Percentiles rank a stretch among this genome's conserved stretches.
Evolutionary conservation across 2,888 invertebrate genomes (phyloP).

Genomic region (Creontiades dilutus): DNA sequence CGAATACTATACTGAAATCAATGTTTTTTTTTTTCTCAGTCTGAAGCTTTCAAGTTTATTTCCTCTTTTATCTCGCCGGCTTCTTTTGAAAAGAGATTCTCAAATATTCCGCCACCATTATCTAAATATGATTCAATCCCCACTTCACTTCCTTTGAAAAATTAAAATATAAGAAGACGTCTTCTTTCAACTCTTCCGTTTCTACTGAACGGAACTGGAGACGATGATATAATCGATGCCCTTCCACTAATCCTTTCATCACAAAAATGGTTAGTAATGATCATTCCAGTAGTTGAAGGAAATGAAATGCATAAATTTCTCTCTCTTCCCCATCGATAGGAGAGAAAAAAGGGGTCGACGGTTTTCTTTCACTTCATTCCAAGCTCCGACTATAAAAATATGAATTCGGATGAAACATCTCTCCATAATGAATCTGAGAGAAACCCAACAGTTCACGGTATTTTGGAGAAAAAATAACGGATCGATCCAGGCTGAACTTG

Average conservation of each 20-base stretch:
- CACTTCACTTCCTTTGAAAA: not conserved
- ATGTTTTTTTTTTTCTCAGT: not conserved
- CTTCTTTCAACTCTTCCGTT: not conserved
- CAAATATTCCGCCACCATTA: not conserved
- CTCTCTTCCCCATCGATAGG: not conserved
- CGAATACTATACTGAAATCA: not conserved
- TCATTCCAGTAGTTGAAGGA: not conserved
- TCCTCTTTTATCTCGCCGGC: slow-evolving; percentile 1
- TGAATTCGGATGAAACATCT: not conserved
- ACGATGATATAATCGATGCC: slow-evolving; percentile 1
- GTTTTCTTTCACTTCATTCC: not conserved
- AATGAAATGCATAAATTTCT: not conserved
- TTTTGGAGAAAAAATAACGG: too few relatives aligned
- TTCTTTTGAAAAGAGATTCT: slow-evolving; percentile 12
- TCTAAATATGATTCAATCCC: not conserved
- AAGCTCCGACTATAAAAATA: not conserved
- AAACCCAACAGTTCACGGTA: too few relatives aligned
- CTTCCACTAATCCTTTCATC: slow-evolving; percentile 16
- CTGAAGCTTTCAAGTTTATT: slow-evolving; percentile 21
- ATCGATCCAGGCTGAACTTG: too few relatives aligned
- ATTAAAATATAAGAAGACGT: not conserved
- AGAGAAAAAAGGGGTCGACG: not conserved
- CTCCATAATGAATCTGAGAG: too few relatives aligned
- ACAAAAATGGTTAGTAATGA: slow-evolving; percentile 5
- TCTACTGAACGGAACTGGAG: not conserved